phyloP scores from a whole-genome alignment of 2,797 vertebrate species.

The Pogonophryne albipinna region DNA sequence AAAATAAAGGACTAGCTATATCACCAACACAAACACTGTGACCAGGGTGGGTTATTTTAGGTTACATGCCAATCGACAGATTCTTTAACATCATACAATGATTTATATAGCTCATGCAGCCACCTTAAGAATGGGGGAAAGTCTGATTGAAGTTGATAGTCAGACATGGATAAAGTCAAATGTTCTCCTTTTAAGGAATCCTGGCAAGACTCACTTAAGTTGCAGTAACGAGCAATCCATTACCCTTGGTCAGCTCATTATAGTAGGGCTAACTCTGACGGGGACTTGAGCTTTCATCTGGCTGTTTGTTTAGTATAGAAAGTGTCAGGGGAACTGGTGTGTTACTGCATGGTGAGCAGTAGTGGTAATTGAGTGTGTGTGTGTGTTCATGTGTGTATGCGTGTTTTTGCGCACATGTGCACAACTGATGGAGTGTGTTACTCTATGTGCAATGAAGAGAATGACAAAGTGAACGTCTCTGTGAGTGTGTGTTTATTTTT shows the following conservation, averaged over 20 bases:
- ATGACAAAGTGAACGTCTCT: slow-evolving; percentile 63
- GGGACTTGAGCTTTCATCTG: slow-evolving; percentile 73
- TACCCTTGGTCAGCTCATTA: slow-evolving; percentile 76
- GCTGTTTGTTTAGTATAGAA: slow-evolving; percentile 73
- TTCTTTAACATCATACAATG: slow-evolving; percentile 37
- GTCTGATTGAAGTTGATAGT: slow-evolving; percentile 50
- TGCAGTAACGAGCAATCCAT: slow-evolving; percentile 72
- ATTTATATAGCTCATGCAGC: slow-evolving; percentile 28
- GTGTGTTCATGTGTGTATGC: slow-evolving; percentile 20
- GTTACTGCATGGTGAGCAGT: slow-evolving; percentile 49
- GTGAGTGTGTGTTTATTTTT: slow-evolving; percentile 76
- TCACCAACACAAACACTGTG: slow-evolving; percentile 20
- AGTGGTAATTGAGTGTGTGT: slow-evolving; percentile 37
- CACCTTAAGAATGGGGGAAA: slow-evolving; percentile 10
- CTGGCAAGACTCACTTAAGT: slow-evolving; percentile 38
- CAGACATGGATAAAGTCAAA: slow-evolving; percentile 36
- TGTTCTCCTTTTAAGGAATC: slow-evolving; percentile 49
- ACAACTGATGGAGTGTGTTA: slow-evolving; percentile 55
- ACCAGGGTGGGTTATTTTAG: slow-evolving; percentile 20
- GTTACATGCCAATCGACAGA: slow-evolving; percentile 37
- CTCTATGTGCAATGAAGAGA: slow-evolving; percentile 44
- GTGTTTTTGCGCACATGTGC: slow-evolving; percentile 36
- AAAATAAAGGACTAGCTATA: slow-evolving; percentile 17
- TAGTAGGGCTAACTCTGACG: slow-evolving; percentile 42
- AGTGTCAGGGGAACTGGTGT: slow-evolving; percentile 58